Conservation (phyloP, 2,113 vertebrate genomes). For the Martes martes region DNA sequence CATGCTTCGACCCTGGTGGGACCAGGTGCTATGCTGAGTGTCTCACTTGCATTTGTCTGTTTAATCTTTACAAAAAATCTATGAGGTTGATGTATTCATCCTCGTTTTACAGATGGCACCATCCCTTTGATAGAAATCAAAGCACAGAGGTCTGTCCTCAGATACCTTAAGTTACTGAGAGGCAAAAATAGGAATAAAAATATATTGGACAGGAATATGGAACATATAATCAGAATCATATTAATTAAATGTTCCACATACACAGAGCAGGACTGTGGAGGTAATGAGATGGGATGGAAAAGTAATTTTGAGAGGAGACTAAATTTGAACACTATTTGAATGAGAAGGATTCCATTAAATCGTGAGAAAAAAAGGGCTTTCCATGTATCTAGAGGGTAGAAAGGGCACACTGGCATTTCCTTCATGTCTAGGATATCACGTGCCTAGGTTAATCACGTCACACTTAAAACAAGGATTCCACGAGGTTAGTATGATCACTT, state of each 20-base stretch:
- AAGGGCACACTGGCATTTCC: neutral
- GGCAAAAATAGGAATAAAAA: conserved; percentile 45
- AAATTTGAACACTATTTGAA: conserved; percentile 24
- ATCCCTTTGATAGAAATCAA: neutral
- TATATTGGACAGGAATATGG: neutral
- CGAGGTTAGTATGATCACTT: neutral
- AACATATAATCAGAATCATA: neutral
- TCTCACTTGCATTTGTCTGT: neutral
- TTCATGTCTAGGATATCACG: neutral
- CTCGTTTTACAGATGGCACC: neutral
- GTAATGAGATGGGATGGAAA: neutral
- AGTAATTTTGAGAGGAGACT: neutral
- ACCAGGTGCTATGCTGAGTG: neutral
- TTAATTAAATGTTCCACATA: neutral
- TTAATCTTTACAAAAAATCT: neutral
- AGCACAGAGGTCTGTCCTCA: neutral
- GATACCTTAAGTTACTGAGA: neutral
- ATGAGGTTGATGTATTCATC: neutral
- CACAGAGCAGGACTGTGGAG: neutral
- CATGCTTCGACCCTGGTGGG: accelerated
- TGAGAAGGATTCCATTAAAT: neutral
- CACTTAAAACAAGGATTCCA: neutral
- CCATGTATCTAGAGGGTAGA: neutral
- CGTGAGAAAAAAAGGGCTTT: neutral
- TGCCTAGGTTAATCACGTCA: neutral